Conservation (phyloP, 2,797 vertebrate species). For the Echeneis naucrates region DNA sequence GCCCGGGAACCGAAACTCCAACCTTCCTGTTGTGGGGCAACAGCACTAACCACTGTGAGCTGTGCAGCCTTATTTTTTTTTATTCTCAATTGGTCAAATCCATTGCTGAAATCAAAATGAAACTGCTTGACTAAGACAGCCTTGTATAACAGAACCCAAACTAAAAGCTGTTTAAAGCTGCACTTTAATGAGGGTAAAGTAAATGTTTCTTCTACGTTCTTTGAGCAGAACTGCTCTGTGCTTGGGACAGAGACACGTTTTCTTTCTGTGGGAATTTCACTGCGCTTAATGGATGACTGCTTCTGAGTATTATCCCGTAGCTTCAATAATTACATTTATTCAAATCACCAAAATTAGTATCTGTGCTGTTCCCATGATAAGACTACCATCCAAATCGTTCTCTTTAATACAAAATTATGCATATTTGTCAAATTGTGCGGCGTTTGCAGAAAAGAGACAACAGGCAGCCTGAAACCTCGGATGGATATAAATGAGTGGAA, state of each 20-base stretch:
- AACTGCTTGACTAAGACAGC: not conserved
- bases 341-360: slow-evolving; percentile 54
- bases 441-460: slow-evolving; percentile 30
- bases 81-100: not conserved
- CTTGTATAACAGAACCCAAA: not conserved
- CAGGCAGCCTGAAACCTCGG: slow-evolving; percentile 10
- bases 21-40: no score
- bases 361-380: slow-evolving; percentile 40
- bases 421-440: slow-evolving; percentile 36
- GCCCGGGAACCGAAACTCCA: no score
- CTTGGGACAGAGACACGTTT: slow-evolving; percentile 1
- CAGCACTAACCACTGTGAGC: no score
- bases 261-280: slow-evolving; percentile 38
- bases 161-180: slow-evolving; percentile 1
- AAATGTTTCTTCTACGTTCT: slow-evolving; percentile 6
- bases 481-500: slow-evolving; percentile 9
- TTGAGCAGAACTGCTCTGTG: slow-evolving; percentile 22
- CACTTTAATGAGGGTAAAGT: slow-evolving; percentile 10
- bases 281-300: slow-evolving; percentile 59
- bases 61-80: no score
- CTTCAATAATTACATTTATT: slow-evolving; percentile 56
- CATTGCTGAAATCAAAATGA: not conserved
- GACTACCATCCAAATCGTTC: slow-evolving; percentile 32
- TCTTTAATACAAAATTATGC: slow-evolving; percentile 52
- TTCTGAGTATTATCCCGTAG: slow-evolving; percentile 20